These are phyloP conservation scores for Asbolus verrucosus DNA, from an alignment of 1,140 invertebrate species.

Conservation along the genomic window DNA sequence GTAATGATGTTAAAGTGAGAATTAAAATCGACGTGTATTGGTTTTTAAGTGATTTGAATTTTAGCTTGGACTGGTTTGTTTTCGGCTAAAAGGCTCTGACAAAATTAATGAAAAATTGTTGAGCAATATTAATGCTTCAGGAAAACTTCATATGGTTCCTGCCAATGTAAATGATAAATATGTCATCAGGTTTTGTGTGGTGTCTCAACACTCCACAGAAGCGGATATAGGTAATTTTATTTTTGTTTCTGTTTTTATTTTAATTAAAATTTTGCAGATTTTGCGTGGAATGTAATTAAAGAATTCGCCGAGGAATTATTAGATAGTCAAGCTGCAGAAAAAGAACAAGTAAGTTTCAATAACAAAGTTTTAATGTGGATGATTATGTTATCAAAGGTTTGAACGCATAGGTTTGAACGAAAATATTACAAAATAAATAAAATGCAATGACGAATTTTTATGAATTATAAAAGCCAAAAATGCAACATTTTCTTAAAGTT, in stretches of 20 bases:
- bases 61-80: constrained; percentile 86
- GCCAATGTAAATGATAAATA: constrained; percentile 91
- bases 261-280: constrained; percentile 70
- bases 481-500: too few species aligned
- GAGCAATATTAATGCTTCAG: constrained; percentile 94
- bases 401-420: too few species aligned
- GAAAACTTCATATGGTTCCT: constrained; percentile 97
- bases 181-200: constrained; percentile 95
- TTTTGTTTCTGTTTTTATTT: not conserved
- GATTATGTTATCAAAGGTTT: too few species aligned
- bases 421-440: too few species aligned
- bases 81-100: constrained; percentile 87
- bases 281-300: constrained; percentile 91
- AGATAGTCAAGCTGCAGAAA: constrained; percentile 73
- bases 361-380: too few species aligned
- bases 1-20: constrained; percentile 94
- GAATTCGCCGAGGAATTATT: constrained; percentile 86
- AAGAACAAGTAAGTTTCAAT: constrained; percentile 70
- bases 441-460: too few species aligned
- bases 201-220: constrained; percentile 89
- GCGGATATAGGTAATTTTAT: constrained; percentile 82
- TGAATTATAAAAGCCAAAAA: too few species aligned
- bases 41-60: constrained; percentile 52
- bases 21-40: not conserved
- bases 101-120: constrained; percentile 94